A percentile compares a stretch with the other conserved stretches of the same genome.
Evolutionary conservation across 1,140 invertebrate species (phyloP).

Genomic region (Homarus americanus): DNA sequence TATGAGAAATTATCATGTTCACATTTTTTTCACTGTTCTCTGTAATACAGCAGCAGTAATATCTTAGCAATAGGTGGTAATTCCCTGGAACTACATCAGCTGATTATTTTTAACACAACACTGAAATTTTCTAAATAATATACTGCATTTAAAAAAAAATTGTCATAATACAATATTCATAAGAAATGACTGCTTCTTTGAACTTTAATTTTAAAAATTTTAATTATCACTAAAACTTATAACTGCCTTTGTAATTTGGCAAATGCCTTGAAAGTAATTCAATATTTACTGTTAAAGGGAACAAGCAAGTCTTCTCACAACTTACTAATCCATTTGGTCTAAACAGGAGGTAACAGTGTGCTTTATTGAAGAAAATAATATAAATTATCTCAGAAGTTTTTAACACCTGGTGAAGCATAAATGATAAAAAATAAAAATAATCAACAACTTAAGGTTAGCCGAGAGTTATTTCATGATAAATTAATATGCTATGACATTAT

Average conservation of each 20-base stretch:
- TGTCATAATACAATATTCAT: background rate
- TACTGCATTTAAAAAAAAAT: background rate
- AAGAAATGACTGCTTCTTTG: background rate
- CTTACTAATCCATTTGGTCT: too few species aligned
- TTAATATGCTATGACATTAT: too few species aligned
- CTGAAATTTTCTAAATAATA: background rate
- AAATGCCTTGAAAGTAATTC: background rate
- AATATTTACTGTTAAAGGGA: too few species aligned
- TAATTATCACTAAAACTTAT: background rate
- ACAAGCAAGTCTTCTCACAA: too few species aligned
- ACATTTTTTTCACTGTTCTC: background rate
- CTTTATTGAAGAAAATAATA: too few species aligned
- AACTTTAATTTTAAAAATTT: background rate
- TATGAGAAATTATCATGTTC: background rate
- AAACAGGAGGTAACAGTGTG: too few species aligned
- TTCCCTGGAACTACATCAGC: background rate
- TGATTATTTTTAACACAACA: constrained; percentile 1
- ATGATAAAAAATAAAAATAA: too few species aligned
- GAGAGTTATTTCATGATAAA: too few species aligned
- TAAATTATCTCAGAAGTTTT: too few species aligned
- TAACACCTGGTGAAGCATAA: too few species aligned
- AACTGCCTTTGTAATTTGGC: background rate
- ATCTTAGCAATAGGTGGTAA: background rate
- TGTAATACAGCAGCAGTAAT: background rate
- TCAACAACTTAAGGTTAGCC: too few species aligned